Evolutionary conservation across 1,140 invertebrate genomes (phyloP).

Genomic region (Drosophila chauvacae): DNA sequence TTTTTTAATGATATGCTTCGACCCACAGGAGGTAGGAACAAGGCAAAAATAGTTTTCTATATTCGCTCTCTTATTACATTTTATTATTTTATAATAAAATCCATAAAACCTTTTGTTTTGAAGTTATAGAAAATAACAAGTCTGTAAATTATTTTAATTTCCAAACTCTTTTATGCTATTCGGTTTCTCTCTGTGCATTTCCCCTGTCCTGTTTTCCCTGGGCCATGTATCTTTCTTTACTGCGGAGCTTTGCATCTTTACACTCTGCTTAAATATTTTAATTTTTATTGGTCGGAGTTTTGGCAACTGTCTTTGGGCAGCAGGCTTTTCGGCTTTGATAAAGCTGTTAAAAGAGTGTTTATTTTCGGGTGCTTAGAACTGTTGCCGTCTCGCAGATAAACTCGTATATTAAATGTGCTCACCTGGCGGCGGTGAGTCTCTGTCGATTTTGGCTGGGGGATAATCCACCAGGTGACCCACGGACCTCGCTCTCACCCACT

Average conservation of each 20-base stretch:
- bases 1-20: too few species aligned
- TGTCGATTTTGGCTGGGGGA: slow-evolving; percentile 5
- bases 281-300: slow-evolving; percentile 80
- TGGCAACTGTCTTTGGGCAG: slow-evolving; percentile 57
- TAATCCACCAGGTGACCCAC: slow-evolving; percentile 28
- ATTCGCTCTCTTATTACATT: too few species aligned
- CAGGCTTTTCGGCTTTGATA: slow-evolving; percentile 60
- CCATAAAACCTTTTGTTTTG: neutral
- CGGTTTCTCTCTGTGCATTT: slow-evolving; percentile 7
- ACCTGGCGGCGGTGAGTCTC: neutral
- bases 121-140: neutral
- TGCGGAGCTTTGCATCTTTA: slow-evolving; percentile 79
- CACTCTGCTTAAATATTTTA: slow-evolving; percentile 82
- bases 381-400: slow-evolving; percentile 26
- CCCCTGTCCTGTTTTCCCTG: slow-evolving; percentile 2
- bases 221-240: slow-evolving; percentile 77
- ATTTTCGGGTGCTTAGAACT: slow-evolving; percentile 57
- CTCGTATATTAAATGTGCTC: slow-evolving; percentile 23
- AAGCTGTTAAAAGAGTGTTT: slow-evolving; percentile 78
- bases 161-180: neutral
- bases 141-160: neutral
- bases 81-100: too few species aligned
- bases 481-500: neutral
- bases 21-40: too few species aligned
- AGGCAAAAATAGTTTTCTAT: too few species aligned